Conservation (phyloP, 1,140 invertebrate species). For the Pseudomyrmex sp. region DNA sequence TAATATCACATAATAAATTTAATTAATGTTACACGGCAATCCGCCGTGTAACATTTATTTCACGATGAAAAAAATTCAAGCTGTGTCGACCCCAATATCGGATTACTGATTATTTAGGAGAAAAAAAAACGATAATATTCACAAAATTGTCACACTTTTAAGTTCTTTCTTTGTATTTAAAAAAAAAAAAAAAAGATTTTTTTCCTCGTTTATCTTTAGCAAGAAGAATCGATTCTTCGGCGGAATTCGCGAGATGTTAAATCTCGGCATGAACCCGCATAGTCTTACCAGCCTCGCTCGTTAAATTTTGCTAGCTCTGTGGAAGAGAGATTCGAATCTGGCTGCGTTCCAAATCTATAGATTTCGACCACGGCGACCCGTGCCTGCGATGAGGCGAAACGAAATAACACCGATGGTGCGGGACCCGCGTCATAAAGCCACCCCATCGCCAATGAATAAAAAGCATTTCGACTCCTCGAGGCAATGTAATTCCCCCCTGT, state of each 20-base stretch:
- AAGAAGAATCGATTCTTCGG: conserved; percentile 31
- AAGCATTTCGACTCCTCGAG: neutral
- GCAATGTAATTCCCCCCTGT: too few relatives aligned
- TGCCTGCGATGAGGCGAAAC: conserved; percentile 67
- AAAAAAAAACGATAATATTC: too few relatives aligned
- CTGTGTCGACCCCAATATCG: neutral
- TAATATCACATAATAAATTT: conserved; percentile 18
- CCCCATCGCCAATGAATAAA: neutral
- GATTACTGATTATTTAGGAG: neutral
- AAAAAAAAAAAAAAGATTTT: neutral
- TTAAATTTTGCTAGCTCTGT: conserved; percentile 73
- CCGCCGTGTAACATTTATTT: neutral
- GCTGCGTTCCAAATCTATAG: conserved; percentile 70
- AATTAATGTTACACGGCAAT: neutral
- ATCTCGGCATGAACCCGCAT: conserved; percentile 46
- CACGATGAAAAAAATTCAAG: neutral
- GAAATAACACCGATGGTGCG: conserved; percentile 60
- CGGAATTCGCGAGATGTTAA: conserved; percentile 59
- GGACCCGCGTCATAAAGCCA: neutral
- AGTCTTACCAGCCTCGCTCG: conserved; percentile 62
- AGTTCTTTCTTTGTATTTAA: neutral
- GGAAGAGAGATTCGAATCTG: conserved; percentile 65
- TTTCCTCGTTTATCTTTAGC: conserved; percentile 19
- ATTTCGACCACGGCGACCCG: conserved; percentile 50
- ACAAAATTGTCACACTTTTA: too few relatives aligned